Evolutionary conservation across 53 echinoderm and acorn worm species (phyloP).

Genomic region (Arbacia lixula): DNA sequence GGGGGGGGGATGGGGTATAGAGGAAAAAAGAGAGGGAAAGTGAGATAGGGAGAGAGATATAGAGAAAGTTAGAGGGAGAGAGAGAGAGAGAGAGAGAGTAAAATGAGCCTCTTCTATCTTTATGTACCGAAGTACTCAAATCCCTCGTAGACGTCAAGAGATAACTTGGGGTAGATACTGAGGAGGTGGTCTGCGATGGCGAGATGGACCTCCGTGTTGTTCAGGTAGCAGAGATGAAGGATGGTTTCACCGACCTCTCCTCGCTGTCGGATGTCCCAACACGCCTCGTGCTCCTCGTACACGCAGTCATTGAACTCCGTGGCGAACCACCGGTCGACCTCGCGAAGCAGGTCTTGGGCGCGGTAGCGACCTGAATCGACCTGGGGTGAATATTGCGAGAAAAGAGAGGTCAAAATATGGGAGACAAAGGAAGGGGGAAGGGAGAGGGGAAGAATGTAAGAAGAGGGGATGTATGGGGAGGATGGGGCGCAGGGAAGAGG

Average conservation of each 20-base stretch:
- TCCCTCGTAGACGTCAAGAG: slow-evolving; percentile 78
- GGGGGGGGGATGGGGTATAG: too few relatives aligned
- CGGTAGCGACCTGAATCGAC: slow-evolving; percentile 29
- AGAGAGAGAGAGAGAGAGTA: too few relatives aligned
- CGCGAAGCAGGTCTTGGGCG: slow-evolving; percentile 59
- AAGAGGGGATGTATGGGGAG: background rate
- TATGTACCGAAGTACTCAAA: slow-evolving; percentile 78
- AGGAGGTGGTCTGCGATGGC: slow-evolving; percentile 69
- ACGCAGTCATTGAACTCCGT: slow-evolving; percentile 58
- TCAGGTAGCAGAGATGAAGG: slow-evolving; percentile 77
- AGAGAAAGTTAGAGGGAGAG: too few relatives aligned
- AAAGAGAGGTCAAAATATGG: background rate
- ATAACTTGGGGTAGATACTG: slow-evolving; percentile 69
- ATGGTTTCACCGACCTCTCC: slow-evolving; percentile 89
- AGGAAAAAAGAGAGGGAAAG: too few relatives aligned
- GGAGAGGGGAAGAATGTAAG: background rate
- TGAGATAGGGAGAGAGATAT: too few relatives aligned
- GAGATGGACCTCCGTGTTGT: slow-evolving; percentile 76
- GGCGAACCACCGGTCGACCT: slow-evolving; percentile 67
- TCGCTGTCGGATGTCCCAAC: slow-evolving; percentile 75
- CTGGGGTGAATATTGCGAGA: too few relatives aligned
- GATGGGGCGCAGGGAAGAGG: background rate
- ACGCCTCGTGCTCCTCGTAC: slow-evolving; percentile 69
- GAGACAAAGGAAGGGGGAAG: background rate
- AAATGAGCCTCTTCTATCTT: too few relatives aligned